Conservation (phyloP, 2,113 vertebrate genomes). For the Caranx melampygus region DNA sequence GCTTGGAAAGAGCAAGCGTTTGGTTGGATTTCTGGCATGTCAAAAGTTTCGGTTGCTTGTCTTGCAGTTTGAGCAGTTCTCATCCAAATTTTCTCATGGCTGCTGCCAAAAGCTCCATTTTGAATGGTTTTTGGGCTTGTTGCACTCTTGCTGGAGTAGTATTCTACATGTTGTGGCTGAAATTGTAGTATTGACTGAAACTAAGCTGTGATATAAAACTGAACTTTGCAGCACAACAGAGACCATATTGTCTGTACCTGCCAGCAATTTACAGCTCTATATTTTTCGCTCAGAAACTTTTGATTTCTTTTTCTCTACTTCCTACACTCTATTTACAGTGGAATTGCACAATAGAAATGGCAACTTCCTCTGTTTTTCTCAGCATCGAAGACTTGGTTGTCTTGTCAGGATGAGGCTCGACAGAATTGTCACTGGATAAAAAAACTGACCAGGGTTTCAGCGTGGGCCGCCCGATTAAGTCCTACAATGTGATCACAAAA, state of each 20-base stretch:
- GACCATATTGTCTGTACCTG: constrained; percentile 6
- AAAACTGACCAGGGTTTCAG: background rate
- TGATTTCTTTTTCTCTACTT: background rate
- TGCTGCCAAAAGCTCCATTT: constrained; percentile 6
- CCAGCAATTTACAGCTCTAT: background rate
- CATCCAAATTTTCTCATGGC: background rate
- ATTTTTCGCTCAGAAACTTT: background rate
- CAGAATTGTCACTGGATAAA: constrained; percentile 1
- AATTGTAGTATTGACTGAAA: background rate
- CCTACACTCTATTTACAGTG: background rate
- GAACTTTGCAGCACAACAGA: constrained; percentile 2
- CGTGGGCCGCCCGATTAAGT: background rate
- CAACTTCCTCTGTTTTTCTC: background rate
- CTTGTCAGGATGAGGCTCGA: background rate
- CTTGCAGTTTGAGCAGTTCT: background rate
- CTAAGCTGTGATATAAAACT: background rate
- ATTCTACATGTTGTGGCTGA: background rate
- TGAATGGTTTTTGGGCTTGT: background rate
- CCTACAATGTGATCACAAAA: background rate
- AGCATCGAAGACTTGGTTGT: background rate
- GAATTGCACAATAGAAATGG: background rate
- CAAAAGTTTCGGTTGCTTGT: background rate
- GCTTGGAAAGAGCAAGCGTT: background rate
- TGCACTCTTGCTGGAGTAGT: background rate
- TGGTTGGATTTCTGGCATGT: background rate